Percentiles rank a stretch among this genome's conserved stretches.
phyloP scores from a whole-genome alignment of 2,888 invertebrate genomes.

The Operophtera brumata region DNA sequence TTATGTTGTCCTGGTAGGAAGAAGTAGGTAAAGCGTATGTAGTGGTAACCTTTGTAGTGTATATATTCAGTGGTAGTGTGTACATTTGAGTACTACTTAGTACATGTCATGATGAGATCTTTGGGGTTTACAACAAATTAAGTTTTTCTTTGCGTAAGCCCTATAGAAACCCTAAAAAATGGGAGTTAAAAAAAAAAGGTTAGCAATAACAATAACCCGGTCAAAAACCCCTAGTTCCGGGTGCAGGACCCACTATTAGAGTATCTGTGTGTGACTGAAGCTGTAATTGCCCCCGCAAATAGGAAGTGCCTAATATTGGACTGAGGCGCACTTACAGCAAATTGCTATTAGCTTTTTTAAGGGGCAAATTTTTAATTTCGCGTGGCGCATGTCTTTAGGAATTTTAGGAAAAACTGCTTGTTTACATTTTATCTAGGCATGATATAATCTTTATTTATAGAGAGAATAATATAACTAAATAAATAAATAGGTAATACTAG shows the following conservation, averaged over 20 bases:
- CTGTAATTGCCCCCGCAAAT: conserved; percentile 41
- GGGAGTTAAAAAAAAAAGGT: not conserved
- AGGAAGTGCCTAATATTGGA: conserved; percentile 51
- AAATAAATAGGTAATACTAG: too few species aligned
- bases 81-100: too few species aligned
- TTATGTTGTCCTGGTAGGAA: too few species aligned
- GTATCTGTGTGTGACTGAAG: conserved; percentile 33
- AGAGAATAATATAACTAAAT: not conserved
- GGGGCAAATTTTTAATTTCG: conserved; percentile 45
- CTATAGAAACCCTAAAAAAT: too few species aligned
- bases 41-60: too few species aligned
- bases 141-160: too few species aligned
- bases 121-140: too few species aligned
- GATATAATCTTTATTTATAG: not conserved
- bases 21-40: too few species aligned
- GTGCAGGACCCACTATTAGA: not conserved
- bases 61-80: too few species aligned
- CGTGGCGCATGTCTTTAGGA: not conserved
- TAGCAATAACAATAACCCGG: conserved; percentile 7
- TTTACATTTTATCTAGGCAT: not conserved
- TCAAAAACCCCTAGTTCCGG: not conserved
- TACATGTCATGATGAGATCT: too few species aligned
- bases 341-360: conserved; percentile 52
- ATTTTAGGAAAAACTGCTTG: conserved; percentile 20
- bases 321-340: conserved; percentile 42